Evolutionary conservation across 2,797 vertebrate species (phyloP).

Genomic region (Hemitrygon akajei): DNA sequence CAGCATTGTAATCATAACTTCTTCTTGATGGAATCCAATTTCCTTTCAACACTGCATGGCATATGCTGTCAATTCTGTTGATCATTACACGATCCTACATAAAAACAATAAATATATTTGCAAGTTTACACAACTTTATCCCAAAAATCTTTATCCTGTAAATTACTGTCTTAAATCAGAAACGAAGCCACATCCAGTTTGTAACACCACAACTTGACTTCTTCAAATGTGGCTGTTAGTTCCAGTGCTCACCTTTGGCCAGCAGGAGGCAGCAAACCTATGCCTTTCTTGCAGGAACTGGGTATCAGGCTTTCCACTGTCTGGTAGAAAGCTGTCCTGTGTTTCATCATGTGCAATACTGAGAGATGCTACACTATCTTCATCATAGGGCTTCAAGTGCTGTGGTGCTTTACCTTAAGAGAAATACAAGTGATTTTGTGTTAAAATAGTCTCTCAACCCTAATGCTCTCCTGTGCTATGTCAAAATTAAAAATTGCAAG

Average conservation of each 20-base stretch:
- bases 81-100: conserved; percentile 94
- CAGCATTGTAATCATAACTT: conserved; percentile 73
- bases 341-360: conserved; percentile 85
- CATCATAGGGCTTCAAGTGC: conserved; percentile 83
- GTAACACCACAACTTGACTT: background rate
- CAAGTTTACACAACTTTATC: background rate
- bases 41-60: conserved; percentile 93
- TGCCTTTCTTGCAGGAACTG: conserved; percentile 82
- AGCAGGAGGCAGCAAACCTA: conserved; percentile 89
- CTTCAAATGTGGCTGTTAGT: background rate
- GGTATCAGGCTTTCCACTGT: conserved; percentile 74
- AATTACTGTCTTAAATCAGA: background rate
- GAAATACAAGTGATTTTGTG: background rate
- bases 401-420: conserved; percentile 56
- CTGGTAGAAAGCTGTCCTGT: conserved; percentile 78
- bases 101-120: background rate
- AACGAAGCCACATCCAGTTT: background rate
- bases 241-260: conserved; percentile 81
- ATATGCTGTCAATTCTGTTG: conserved; percentile 94
- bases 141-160: background rate
- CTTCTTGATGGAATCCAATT: conserved; percentile 87
- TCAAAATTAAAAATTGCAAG: background rate
- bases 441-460: background rate
- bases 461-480: background rate
- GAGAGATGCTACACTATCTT: conserved; percentile 89